Base-by-base conservation (phyloP, 2,113 vertebrate species). In the Egretta garzetta region DNA sequence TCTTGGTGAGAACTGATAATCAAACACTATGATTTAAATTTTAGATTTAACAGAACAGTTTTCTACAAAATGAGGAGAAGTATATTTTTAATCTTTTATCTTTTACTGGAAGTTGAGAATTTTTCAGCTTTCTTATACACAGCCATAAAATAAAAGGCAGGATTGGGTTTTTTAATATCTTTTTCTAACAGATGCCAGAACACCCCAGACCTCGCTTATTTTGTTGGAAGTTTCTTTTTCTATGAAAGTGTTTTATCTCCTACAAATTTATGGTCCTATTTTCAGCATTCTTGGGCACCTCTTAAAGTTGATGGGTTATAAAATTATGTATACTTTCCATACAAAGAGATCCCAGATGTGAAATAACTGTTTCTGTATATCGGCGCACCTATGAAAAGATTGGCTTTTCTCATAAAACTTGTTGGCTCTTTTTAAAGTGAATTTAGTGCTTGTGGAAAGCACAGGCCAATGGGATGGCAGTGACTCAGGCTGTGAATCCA, bases 1-100 rank as follows among this genome's bases (percentile, higher is more conserved):
- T 98, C 97, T 83, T 94, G 96, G 97, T 96, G 97, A 97, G 90
- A 67, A 20, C 82, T 95, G 97, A 98, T 97, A 98, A 97, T 97
- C 97, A 97, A 97, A 95, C 86, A 88, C 83, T 81, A 76, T 70
- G 95, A 97, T 97, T 97, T 97, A 97, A 97, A 98, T 91, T 97
- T 97, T 55, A 94, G 77, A 94, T 92, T 96, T 82, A 75, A 97
- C 85, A 50, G 82, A 94, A 86, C 58, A 86, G 62, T 88, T 95
- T 92, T 86, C 59, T 64, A 35, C 12, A 4, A 88, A 95, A 88
- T 12, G 28, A 71, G 63, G 77, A 45, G 80, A 83, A 86, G 88
- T 50, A 14, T 72, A 60, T 91, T 96, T 95, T 94, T 89, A 77
- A 81, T 79, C 32, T 94, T 91, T 86, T 71, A 74, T 96, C 83